Evolutionary conservation across 2,888 invertebrate genomes (phyloP).

Genomic region (Eretmocerus hayati): DNA sequence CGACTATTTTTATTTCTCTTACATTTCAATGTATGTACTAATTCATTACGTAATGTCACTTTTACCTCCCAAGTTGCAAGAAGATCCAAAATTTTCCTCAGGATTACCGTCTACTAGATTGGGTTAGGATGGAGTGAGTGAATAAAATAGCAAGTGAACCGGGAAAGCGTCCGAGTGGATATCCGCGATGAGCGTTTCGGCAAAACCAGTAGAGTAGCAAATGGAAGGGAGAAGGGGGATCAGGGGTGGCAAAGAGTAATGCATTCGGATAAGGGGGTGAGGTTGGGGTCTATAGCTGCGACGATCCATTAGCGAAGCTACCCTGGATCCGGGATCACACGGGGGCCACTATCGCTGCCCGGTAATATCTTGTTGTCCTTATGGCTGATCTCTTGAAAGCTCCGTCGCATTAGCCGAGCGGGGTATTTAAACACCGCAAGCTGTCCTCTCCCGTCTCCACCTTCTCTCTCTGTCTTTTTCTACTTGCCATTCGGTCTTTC

Average conservation of each 20-base stretch:
- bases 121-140: no score
- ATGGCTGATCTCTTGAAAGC: conserved; percentile 31
- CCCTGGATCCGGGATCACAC: conserved; percentile 7
- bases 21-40: no score
- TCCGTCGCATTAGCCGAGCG: conserved; percentile 26
- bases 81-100: no score
- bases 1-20: no score
- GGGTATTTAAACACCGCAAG: conserved; percentile 22
- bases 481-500: not conserved
- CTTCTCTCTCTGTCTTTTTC: not conserved
- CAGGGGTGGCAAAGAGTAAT: conserved; percentile 9
- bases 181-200: not conserved
- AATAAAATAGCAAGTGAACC: no score
- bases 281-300: conserved; percentile 6
- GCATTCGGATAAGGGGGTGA: conserved; percentile 7
- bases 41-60: no score
- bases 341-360: conserved; percentile 24
- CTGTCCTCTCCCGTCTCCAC: not conserved
- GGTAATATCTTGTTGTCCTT: conserved; percentile 31
- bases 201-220: conserved; percentile 10
- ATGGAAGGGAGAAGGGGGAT: conserved; percentile 5
- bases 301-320: conserved; percentile 26
- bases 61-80: no score
- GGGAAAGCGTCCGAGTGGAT: not conserved
- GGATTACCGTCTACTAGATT: no score